Percentiles rank a stretch among this genome's conserved stretches.
These are phyloP conservation scores for Dipus sagitta DNA, from an alignment of 2,797 vertebrate species.

Conservation along the genomic window DNA sequence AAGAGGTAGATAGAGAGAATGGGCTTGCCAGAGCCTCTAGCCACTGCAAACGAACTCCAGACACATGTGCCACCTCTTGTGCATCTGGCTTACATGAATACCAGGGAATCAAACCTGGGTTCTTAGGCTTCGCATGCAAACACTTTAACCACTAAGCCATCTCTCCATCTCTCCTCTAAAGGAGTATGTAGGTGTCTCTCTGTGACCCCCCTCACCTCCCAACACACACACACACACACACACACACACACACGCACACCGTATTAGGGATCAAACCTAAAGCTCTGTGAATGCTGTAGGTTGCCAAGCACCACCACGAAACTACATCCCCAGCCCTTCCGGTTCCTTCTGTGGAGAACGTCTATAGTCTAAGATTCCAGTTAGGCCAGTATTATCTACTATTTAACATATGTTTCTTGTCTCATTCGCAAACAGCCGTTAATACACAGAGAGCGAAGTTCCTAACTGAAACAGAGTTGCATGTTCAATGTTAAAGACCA, in stretches of 20 bases:
- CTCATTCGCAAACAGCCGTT: neutral
- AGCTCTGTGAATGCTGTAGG: neutral
- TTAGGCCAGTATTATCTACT: neutral
- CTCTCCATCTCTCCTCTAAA: too few relatives aligned
- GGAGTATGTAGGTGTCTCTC: neutral
- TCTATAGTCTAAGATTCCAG: neutral
- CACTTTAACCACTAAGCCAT: too few relatives aligned
- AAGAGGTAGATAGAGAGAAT: neutral
- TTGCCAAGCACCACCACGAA: neutral
- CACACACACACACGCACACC: too few relatives aligned
- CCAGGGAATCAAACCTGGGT: too few relatives aligned
- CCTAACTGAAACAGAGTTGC: neutral
- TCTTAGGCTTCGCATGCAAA: too few relatives aligned
- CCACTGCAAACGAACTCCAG: too few relatives aligned
- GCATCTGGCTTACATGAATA: too few relatives aligned
- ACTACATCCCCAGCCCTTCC: neutral
- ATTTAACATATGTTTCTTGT: constrained; percentile 7
- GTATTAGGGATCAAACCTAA: neutral
- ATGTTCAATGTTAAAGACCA: constrained; percentile 33
- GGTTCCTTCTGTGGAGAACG: constrained; percentile 8
- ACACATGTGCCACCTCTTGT: too few relatives aligned
- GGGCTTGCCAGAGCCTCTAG: too few relatives aligned
- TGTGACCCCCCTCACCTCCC: neutral
- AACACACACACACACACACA: too few relatives aligned
- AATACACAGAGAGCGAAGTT: neutral